Base-by-base conservation (phyloP, 2,888 invertebrate species). In the Ichneumon xanthorius region DNA sequence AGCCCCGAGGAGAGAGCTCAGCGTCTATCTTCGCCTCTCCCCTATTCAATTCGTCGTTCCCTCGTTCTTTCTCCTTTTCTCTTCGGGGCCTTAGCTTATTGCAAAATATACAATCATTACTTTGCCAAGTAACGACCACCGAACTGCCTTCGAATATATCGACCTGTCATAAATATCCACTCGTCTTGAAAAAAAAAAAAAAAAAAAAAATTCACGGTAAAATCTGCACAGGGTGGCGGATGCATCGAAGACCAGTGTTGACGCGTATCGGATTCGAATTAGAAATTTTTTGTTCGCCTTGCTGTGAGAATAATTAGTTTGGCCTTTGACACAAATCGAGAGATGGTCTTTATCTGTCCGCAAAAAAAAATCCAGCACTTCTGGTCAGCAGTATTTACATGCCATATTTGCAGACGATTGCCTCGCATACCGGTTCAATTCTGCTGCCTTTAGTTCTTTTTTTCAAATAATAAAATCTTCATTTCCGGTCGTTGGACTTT, bases 21-120 rank as follows among this genome's bases (percentile, higher is more conserved):
- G 86, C 61, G 65, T 79, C 83, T 19, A 70, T 63, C 48, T 72
- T 72, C 33, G 80, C 82, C 86, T 86, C 82, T 84, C 84, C 82
- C 84, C 33, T 71, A 30, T 75, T 58, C 48, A 30, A 45, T 48
- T 61, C 63, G 63, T 48, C 61, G n/a, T 48, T n/a, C 30, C 30
- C 48, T 63, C 19, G 2, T n/a, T n/a, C 14, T 48, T 30, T 7
- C 50, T 63, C 16, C 53, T 22, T 7, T n/a, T 6, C 48, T 30
- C 61, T 72, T 71, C 71, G 53, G 16, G 45, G 45, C 45, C 45
- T 48, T 16, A 16, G 45, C 53, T 33, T 37, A 55, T 71, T 71
- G 53, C 53, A 71, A 71, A 71, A 71, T 71, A 26, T 67, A 80
- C 72, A 72, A 65, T 65, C 53, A 61, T 72, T 65, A 80, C 40